phyloP scores from a whole-genome alignment of 2,888 invertebrate genomes.

The Clostera curtula region DNA sequence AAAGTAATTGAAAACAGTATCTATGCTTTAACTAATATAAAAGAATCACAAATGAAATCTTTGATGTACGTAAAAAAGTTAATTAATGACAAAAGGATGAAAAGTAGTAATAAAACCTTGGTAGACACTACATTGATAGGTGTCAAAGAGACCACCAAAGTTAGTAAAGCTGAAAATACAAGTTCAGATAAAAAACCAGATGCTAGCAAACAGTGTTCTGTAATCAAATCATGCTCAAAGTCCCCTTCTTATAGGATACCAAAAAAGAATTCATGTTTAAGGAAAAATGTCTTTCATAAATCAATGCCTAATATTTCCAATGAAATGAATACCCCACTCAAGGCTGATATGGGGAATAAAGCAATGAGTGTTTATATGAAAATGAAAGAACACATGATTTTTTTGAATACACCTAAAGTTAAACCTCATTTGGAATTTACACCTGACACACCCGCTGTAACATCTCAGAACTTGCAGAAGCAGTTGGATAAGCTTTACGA shows the following conservation, averaged over 20 bases:
- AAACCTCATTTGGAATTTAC: conserved; percentile 22
- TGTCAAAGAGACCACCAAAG: conserved; percentile 17
- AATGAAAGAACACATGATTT: conserved; percentile 56
- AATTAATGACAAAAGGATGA: conserved; percentile 33
- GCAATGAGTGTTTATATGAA: conserved; percentile 56
- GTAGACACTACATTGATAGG: conserved; percentile 20
- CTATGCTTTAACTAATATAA: conserved; percentile 34
- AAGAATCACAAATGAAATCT: conserved; percentile 40
- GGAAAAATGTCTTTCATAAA: conserved; percentile 47
- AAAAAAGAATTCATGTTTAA: conserved; percentile 42
- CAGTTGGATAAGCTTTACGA: conserved; percentile 57
- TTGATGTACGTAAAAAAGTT: conserved; percentile 39
- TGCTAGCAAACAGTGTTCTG: conserved; percentile 31
- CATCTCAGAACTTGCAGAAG: conserved; percentile 53
- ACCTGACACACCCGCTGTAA: conserved; percentile 49
- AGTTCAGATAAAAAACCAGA: conserved; percentile 22
- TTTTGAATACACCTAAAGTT: conserved; percentile 48
- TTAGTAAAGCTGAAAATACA: conserved; percentile 15
- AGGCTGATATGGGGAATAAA: conserved; percentile 29
- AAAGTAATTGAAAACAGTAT: conserved; percentile 43
- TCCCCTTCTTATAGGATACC: conserved; percentile 59
- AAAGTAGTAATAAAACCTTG: conserved; percentile 24
- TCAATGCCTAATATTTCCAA: conserved; percentile 48
- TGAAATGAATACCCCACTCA: conserved; percentile 31
- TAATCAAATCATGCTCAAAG: conserved; percentile 38